Conservation (phyloP, 2,888 invertebrate genomes). For the Campopleginae sp. region DNA sequence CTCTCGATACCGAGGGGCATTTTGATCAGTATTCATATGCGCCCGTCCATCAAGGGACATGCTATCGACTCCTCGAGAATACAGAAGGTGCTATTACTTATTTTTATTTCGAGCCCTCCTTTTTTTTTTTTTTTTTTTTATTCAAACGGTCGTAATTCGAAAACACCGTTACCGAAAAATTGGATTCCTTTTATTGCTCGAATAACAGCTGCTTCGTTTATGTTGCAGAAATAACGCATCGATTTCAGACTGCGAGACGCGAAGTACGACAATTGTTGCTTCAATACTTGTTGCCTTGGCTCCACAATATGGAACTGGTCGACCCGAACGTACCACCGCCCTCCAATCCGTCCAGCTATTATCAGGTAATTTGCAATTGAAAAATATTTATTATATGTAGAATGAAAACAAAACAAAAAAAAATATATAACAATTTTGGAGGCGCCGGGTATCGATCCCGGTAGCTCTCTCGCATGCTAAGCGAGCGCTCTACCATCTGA, state of each 20-base stretch:
- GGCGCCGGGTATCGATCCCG: slow-evolving; percentile 74
- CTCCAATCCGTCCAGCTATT: slow-evolving; percentile 92
- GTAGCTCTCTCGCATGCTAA: slow-evolving; percentile 75
- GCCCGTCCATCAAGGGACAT: slow-evolving; percentile 22
- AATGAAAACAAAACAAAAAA: not conserved
- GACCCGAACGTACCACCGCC: slow-evolving; percentile 97
- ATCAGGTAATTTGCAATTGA: slow-evolving; percentile 88
- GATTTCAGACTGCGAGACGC: slow-evolving; percentile 97
- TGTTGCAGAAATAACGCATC: slow-evolving; percentile 95
- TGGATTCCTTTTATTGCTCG: not conserved
- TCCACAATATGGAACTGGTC: slow-evolving; percentile 99
- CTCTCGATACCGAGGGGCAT: not conserved
- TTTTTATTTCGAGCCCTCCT: not conserved
- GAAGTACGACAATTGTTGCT: slow-evolving; percentile 96
- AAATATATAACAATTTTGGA: slow-evolving; percentile 58
- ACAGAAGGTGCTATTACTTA: not conserved
- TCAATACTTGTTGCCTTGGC: slow-evolving; percentile 97
- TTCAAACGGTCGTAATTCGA: no score
- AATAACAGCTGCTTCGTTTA: slow-evolving; percentile 28
- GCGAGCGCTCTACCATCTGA: slow-evolving; percentile 75
- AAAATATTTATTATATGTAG: no score
- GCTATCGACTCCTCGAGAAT: not conserved
- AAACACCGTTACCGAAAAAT: not conserved
- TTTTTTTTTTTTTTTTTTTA: no score
- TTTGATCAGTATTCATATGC: slow-evolving; percentile 44